Evolutionary conservation across 2,797 vertebrate genomes (phyloP).

Genomic region (Buphagus erythrorhynchus): DNA sequence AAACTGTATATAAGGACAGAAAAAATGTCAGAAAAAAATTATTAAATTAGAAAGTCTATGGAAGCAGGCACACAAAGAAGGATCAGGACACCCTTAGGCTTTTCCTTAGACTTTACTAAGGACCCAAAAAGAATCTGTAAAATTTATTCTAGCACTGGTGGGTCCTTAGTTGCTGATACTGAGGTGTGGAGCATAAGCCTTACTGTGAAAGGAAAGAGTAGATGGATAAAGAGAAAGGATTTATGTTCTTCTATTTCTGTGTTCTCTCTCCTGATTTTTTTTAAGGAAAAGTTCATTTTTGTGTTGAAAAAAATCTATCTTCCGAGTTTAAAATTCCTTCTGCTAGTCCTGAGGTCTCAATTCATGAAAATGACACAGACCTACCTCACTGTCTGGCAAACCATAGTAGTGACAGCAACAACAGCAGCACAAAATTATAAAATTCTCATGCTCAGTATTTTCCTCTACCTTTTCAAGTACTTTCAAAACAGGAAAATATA

Average conservation of each 20-base stretch:
- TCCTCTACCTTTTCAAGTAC: background rate
- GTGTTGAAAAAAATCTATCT: fast-evolving
- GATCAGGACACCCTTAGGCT: background rate
- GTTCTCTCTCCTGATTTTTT: background rate
- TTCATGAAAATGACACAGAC: background rate
- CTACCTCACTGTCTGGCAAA: background rate
- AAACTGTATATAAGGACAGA: background rate
- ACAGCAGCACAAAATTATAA: background rate
- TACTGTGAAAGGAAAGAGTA: background rate
- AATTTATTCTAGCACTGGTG: background rate
- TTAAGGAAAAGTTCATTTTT: background rate
- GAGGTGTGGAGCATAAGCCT: background rate
- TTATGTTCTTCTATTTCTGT: background rate
- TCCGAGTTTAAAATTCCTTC: background rate
- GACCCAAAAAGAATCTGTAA: background rate
- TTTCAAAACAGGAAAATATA: background rate
- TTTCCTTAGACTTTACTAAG: background rate
- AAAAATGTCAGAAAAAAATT: background rate
- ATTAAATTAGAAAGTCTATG: background rate
- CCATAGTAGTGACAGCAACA: background rate
- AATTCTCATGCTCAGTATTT: background rate
- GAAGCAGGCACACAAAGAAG: background rate
- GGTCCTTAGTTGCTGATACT: background rate
- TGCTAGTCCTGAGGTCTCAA: background rate
- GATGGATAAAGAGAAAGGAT: background rate